Evolutionary conservation across 92 coral and sea anemone species (phyloP).

Genomic region (Epizoanthus stellaris): DNA sequence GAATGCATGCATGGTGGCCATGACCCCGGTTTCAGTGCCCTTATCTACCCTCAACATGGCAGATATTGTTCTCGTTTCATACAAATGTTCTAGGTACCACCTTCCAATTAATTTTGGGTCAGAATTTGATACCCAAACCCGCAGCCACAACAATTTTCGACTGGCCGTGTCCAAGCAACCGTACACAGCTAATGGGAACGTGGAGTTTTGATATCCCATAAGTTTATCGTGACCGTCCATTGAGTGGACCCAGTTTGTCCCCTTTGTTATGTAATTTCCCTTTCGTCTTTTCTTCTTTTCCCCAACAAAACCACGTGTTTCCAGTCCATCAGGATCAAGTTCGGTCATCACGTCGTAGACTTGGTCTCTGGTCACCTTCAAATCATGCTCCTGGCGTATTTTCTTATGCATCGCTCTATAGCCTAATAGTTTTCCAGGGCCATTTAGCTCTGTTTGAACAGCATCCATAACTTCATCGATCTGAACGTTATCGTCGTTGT

Average conservation of each 20-base stretch:
- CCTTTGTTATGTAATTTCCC: conserved; percentile 28
- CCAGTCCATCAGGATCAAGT: conserved; percentile 42
- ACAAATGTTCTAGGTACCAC: conserved; percentile 45
- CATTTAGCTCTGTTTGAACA: conserved; percentile 30
- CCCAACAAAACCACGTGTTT: conserved; percentile 25
- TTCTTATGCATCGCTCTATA: conserved; percentile 23
- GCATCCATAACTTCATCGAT: neutral
- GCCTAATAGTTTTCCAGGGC: conserved; percentile 31
- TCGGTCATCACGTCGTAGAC: conserved; percentile 46
- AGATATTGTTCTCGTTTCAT: conserved; percentile 32
- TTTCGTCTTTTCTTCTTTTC: conserved; percentile 14
- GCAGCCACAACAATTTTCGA: conserved; percentile 35
- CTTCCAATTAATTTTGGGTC: conserved; percentile 39
- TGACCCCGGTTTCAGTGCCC: conserved; percentile 48
- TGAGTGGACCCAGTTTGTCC: conserved; percentile 33
- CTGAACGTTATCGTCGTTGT: conserved; percentile 12
- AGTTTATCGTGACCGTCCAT: conserved; percentile 39
- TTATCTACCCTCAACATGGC: conserved; percentile 38
- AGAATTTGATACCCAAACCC: conserved; percentile 32
- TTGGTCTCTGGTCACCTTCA: conserved; percentile 27
- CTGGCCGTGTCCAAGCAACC: conserved; percentile 47
- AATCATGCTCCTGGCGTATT: conserved; percentile 12
- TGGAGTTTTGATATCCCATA: conserved; percentile 36
- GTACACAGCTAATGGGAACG: conserved; percentile 42
- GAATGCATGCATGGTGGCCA: conserved; percentile 48